phyloP scores from a whole-genome alignment of 1,140 invertebrate genomes.

The Drosophila serrata region DNA sequence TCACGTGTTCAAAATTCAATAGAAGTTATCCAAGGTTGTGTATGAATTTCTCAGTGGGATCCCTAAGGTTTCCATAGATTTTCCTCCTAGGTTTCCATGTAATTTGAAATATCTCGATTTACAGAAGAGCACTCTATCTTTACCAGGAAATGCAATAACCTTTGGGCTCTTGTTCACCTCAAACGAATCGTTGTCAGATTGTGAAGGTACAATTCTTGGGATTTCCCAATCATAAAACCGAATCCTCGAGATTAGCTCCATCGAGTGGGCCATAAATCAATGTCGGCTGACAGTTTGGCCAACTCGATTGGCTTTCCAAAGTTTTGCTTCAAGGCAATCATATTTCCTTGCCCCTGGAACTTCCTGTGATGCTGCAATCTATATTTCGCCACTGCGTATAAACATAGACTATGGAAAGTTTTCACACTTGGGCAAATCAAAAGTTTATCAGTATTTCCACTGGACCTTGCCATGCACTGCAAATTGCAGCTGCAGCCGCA shows the following conservation, averaged over 20 bases:
- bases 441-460: conserved; percentile 33
- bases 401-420: conserved; percentile 39
- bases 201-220: not conserved
- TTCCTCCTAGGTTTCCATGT: not conserved
- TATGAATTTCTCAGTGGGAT: no score
- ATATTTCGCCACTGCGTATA: conserved; percentile 15
- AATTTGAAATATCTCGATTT: not conserved
- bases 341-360: conserved; percentile 4
- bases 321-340: conserved; percentile 2
- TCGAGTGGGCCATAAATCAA: conserved; percentile 44
- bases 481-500: conserved; percentile 46
- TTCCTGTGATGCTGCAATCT: conserved; percentile 20
- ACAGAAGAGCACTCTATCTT: not conserved
- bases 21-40: not conserved
- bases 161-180: not conserved
- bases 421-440: conserved; percentile 22
- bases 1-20: conserved; percentile 1
- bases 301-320: conserved; percentile 8
- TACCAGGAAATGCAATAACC: conserved; percentile 1
- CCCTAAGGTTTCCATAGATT: not conserved
- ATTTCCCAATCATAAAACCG: conserved; percentile 34
- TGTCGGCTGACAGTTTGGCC: conserved; percentile 3
- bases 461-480: conserved; percentile 47
- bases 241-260: conserved; percentile 30
- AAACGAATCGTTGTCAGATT: conserved; percentile 15